Conservation (phyloP, 1,140 invertebrate species). For the Xylocopa sonorina region DNA sequence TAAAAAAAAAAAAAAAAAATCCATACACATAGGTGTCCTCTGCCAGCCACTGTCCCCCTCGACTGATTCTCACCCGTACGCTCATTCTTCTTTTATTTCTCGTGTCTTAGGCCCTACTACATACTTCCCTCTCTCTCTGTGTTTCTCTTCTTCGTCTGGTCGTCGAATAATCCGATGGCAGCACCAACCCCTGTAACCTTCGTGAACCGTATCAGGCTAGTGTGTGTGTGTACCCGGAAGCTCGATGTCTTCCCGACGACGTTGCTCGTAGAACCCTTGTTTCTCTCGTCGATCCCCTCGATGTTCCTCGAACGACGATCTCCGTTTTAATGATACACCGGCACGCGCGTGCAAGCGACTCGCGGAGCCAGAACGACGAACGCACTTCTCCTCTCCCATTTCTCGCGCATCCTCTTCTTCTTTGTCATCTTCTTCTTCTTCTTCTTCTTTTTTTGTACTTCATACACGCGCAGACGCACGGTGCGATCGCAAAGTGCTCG, state of each 20-base stretch:
- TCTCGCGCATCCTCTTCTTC: too few species aligned
- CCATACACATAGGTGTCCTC: slow-evolving; percentile 10
- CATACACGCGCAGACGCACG: too few species aligned
- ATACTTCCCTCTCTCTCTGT: not conserved
- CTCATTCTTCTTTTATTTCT: not conserved
- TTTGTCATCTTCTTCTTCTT: not conserved
- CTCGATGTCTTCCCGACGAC: slow-evolving; percentile 66
- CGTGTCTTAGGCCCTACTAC: slow-evolving; percentile 44
- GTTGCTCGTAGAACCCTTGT: slow-evolving; percentile 69
- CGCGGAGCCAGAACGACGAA: slow-evolving; percentile 62
- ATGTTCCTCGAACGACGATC: slow-evolving; percentile 41
- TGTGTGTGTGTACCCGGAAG: slow-evolving; percentile 45
- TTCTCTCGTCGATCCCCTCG: slow-evolving; percentile 55
- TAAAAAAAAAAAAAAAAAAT: too few species aligned
- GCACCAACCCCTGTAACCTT: slow-evolving; percentile 34
- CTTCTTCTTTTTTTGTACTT: slow-evolving; percentile 53
- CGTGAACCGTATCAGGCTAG: slow-evolving; percentile 27
- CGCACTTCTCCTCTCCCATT: not conserved
- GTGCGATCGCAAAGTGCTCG: slow-evolving; percentile 18
- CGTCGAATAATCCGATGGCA: slow-evolving; percentile 29
- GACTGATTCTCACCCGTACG: not conserved
- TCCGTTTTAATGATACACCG: slow-evolving; percentile 43
- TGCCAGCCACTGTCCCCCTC: too few species aligned
- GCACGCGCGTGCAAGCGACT: slow-evolving; percentile 63
- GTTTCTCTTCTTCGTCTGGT: not conserved